Evolutionary conservation across 2,888 invertebrate species (phyloP), one percentile per base, ranked within the genome.

Genomic region (Nomada lathburiana): DNA sequence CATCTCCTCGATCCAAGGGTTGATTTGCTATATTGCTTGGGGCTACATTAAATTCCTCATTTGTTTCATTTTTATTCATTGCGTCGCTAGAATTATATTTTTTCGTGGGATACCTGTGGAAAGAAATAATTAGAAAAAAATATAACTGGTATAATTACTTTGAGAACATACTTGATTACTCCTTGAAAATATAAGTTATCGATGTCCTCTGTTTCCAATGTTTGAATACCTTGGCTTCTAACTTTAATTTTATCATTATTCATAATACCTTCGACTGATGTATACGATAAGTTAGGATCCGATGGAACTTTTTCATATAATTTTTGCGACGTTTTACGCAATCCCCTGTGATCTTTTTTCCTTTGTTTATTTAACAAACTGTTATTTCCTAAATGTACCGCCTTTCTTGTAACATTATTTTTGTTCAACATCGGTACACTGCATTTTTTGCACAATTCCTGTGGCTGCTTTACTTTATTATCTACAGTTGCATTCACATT

Each of bases 161-260:
- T 44, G 23, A 53, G 13, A 29, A 23, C 47, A 63, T 91, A 94
- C 92, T 91, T 92, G 59, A 93, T 92, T n/a, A 87, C 75, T 53
- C 93, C 93, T 70, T 92, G 92, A n/a, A 86, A 86, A 79, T 91
- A 93, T 26, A 92, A 71, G 60, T 81, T 84, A 42, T 90, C 83
- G 7, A 92, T 85, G 60, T 92, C 87, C 26, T 89, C 85, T 2
- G 88, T 68, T 70, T 92, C 90, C 71, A 94, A 78, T 10, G 94
- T 94, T 83, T 94, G 94, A 78, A 92, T 91, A 44, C 91, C 91
- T 84, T 91, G 91, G 86, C 81, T 92, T 75, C 85, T 92, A 59
- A 86, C 76, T 29, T 64, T 82, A 36, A 67, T 60, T 53, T 79
- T 62, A 23, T 42, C 11, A 47, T 75, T 75, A 13, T 62, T 57